Evolutionary conservation across 2,888 invertebrate genomes (phyloP), one percentile per base, ranked within the genome.

Genomic region (Carpatolechia fugitivella): DNA sequence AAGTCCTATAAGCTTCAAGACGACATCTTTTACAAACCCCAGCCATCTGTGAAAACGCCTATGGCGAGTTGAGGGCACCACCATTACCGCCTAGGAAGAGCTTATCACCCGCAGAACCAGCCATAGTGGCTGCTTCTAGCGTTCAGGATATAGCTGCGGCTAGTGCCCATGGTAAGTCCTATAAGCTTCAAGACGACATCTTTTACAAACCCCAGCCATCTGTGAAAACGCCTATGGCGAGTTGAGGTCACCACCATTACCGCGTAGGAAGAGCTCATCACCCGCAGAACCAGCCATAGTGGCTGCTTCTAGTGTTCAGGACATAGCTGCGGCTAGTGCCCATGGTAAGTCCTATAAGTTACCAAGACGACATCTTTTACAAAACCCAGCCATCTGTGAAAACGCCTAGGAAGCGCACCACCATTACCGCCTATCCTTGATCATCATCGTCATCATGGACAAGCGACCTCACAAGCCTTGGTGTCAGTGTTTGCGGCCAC

Each of bases 1-100:
- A 67, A 65, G 61, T 59, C 60, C 29, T n/a, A n/a, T n/a, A n/a
- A n/a, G n/a, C n/a, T n/a, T n/a, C n/a, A n/a, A n/a, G n/a, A n/a
- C n/a, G n/a, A n/a, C n/a, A n/a, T n/a, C n/a, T n/a, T n/a, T n/a
- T n/a, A n/a, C n/a, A 74, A 6, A 70, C 78, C 1, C 74, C 75
- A 10, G 71, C 72, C 0, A 70, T 76, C 0, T 59, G 66, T 0
- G 87, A 89, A 69, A 87, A 89, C 62, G 88, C 89, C 1, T 89
- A 89, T 53, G 89, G 90, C 0, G 88, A 88, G 52, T 68, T 90
- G 0, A 54, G 84, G 0, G 88, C 88, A 0, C 90, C 90, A 0
- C 93, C 93, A 0, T 63, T 93, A 38, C 93, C 93, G 5, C 93
- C 93, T 0, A 69, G 92, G 44, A 93, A 93, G 73, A 92, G 92